phyloP scores from a whole-genome alignment of 2,888 invertebrate genomes.

The Drosophila stalkeri region DNA sequence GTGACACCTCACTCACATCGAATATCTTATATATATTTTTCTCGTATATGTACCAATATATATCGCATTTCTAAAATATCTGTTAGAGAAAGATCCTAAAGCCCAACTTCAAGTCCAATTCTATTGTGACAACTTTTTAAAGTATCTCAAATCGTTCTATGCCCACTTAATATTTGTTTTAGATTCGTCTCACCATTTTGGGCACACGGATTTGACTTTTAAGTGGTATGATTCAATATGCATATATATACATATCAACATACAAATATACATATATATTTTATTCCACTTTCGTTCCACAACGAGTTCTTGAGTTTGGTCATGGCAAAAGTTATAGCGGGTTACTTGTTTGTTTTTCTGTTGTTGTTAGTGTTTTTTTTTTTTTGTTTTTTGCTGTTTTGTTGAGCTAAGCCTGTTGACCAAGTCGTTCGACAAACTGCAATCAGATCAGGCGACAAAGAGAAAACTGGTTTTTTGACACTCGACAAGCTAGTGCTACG shows the following conservation, averaged over 20 bases:
- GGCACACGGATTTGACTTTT: conserved; percentile 13
- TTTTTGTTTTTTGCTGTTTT: not conserved
- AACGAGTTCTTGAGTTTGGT: conserved; percentile 51
- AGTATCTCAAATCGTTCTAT: conserved; percentile 6
- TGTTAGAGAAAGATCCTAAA: not conserved
- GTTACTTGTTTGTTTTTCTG: conserved; percentile 25
- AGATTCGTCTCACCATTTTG: not conserved
- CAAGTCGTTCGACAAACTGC: conserved; percentile 50
- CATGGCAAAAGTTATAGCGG: conserved; percentile 54
- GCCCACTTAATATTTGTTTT: not conserved
- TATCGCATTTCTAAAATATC: not conserved
- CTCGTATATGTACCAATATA: not conserved
- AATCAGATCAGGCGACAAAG: conserved; percentile 50
- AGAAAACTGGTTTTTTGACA: conserved; percentile 49
- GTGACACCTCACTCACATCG: no score
- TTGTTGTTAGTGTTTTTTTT: not conserved
- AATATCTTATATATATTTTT: not conserved
- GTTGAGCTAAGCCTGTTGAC: conserved; percentile 23
- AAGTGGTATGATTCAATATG: conserved; percentile 4
- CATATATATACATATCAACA: not conserved
- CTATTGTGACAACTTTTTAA: not conserved
- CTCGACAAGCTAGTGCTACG: conserved; percentile 12
- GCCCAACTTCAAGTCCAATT: not conserved
- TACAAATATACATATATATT: not conserved
- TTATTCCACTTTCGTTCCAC: conserved; percentile 55